Base-by-base conservation (phyloP, 2,113 vertebrate species). In the Poicephalus meyeri region DNA sequence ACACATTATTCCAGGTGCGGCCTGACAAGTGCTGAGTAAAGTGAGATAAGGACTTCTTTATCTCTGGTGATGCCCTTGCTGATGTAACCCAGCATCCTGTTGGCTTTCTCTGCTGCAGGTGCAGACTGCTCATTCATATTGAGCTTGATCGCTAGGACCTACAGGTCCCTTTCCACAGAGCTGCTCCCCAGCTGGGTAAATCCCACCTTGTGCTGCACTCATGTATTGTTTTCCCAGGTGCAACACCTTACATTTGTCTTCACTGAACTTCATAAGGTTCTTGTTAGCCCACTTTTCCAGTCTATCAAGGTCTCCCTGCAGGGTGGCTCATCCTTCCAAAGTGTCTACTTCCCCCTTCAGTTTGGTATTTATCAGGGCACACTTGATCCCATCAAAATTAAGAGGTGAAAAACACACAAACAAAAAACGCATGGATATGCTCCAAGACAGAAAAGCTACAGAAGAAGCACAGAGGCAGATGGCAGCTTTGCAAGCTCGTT, bases 341-440 rank as follows among this genome's bases (percentile, higher is more conserved):
- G 39, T 0, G 0, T 16, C 14, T 23, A 23, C 65, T 64, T 71
- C 37, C 26, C 26, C 25, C 41, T 23, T 50, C 3, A 2, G 25
- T 58, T 85, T 42, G 41, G 46, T 28, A 74, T 31, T 60, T 13
- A 66, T 7, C 41, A 74, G 72, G 33, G 13, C 29, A 58, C 41
- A 28, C 33, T 60, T 16, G 14, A 68, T 16, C 39, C 7, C 37
- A 80, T 24, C 28, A 83, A 66, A 82, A 78, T 23, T 60, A 63
- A 60, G 24, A 20, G 33, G 56, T n/a, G 33, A 58, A n/a, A 58
- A 58, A 7, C 20, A 58, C n/a, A 23, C 33, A n/a, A 58, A 58
- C 56, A 58, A 58, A 58, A 58, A 58, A 58, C 33, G 56, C 33
- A 58, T 15, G 20, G 56, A 69, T 37, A 60, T 10, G 9, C 33